These are phyloP conservation scores for Columba livia DNA, from an alignment of 2,113 vertebrate genomes.

Conservation along the genomic window DNA sequence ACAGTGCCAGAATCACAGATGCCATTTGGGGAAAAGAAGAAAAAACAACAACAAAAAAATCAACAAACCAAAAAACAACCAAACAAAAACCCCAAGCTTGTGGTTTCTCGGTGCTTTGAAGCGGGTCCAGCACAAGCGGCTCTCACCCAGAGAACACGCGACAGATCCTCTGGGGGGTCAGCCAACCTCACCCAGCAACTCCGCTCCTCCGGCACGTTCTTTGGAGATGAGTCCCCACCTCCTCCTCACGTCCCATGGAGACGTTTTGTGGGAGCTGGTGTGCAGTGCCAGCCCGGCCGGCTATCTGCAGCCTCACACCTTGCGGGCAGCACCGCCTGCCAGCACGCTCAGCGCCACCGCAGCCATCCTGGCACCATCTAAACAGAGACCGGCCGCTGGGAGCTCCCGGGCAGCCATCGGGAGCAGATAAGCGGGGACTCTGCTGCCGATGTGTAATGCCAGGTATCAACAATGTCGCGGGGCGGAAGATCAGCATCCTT, in stretches of 20 bases:
- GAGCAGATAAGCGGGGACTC: neutral
- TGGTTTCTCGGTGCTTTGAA: neutral
- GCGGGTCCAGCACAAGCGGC: neutral
- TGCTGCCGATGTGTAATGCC: neutral
- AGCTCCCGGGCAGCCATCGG: neutral
- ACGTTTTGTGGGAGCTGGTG: neutral
- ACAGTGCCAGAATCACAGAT: neutral
- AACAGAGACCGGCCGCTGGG: neutral
- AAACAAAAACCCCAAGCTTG: neutral
- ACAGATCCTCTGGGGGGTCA: neutral
- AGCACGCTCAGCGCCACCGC: neutral
- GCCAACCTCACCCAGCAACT: neutral
- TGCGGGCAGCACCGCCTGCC: neutral
- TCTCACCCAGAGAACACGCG: neutral
- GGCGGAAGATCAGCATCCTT: neutral
- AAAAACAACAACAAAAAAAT: neutral
- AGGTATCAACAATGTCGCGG: neutral
- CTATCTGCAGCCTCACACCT: conserved; percentile 20
- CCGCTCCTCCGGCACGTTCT: neutral
- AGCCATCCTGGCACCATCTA: neutral
- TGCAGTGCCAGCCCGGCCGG: neutral
- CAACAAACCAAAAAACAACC: neutral
- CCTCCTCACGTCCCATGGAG: neutral
- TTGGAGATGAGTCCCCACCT: neutral
- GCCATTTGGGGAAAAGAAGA: neutral